Percentiles rank a stretch among this genome's conserved stretches.
Evolutionary conservation across 2,113 vertebrate genomes (phyloP).

Genomic region (Pseudonaja textilis): DNA sequence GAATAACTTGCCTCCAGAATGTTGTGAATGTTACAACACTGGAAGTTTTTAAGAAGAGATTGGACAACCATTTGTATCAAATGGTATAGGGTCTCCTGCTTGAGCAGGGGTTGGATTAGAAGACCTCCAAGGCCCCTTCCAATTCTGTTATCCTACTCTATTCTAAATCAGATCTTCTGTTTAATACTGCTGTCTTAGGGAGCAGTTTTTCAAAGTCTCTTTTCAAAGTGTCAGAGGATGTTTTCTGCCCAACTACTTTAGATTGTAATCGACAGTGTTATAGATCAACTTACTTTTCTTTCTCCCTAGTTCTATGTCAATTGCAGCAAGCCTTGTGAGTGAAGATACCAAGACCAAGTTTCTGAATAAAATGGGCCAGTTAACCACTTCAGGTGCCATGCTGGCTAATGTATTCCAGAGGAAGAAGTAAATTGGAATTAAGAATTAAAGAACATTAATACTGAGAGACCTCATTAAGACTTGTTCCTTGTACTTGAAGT

Average conservation of each 20-base stretch:
- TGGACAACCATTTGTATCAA: too few species aligned
- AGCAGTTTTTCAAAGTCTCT: background rate
- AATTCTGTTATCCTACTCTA: too few species aligned
- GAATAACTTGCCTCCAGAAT: too few species aligned
- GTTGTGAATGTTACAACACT: too few species aligned
- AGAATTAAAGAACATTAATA: constrained; percentile 64
- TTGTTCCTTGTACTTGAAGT: constrained; percentile 93
- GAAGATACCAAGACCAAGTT: constrained; percentile 99
- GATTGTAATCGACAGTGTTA: background rate
- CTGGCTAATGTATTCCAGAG: constrained; percentile 98
- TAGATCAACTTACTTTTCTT: constrained; percentile 31
- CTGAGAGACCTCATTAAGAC: constrained; percentile 73
- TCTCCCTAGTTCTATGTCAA: constrained; percentile 87
- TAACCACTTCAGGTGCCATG: constrained; percentile 98
- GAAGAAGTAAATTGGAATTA: constrained; percentile 79
- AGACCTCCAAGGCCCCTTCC: too few species aligned
- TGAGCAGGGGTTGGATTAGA: too few species aligned
- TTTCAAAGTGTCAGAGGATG: background rate
- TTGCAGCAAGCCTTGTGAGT: constrained; percentile 94
- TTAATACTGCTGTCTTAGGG: background rate
- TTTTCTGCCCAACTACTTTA: background rate
- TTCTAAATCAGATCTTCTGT: too few species aligned
- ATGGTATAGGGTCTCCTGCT: too few species aligned
- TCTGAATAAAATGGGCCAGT: constrained; percentile 98
- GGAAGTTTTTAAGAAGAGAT: too few species aligned